A percentile compares a stretch with the other conserved stretches of the same genome.
Evolutionary conservation across 2,797 vertebrate genomes (phyloP).

Genomic region (Bradypodion pumilum): DNA sequence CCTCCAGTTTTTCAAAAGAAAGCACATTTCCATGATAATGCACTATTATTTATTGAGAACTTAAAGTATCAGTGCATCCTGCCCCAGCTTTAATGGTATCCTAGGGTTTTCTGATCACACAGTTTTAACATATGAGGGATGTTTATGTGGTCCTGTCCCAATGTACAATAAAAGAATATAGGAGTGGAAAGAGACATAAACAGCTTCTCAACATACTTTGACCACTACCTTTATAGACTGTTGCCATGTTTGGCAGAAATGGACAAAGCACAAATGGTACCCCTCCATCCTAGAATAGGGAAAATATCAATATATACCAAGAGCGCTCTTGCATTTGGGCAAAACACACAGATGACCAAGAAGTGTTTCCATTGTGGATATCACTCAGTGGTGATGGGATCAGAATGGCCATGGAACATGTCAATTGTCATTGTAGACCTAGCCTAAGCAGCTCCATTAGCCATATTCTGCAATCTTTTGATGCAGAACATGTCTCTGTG

Average conservation of each 20-base stretch:
- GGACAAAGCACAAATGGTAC: too few species aligned
- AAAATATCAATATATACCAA: not conserved
- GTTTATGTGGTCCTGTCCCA: not conserved
- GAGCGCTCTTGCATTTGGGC: not conserved
- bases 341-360: not conserved
- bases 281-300: too few species aligned
- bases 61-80: not conserved
- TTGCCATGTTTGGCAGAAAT: not conserved
- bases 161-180: not conserved
- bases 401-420: not conserved
- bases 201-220: not conserved
- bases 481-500: not conserved
- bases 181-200: not conserved
- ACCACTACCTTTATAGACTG: not conserved
- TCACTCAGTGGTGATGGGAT: not conserved
- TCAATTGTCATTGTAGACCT: not conserved
- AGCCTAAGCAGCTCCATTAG: not conserved
- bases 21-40: not conserved
- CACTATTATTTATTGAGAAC: not conserved
- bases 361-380: not conserved
- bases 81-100: not conserved
- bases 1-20: constrained; percentile 2
- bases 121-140: not conserved
- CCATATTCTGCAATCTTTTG: not conserved
- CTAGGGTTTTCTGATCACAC: not conserved